Evolutionary conservation across 2,888 invertebrate species (phyloP).

Genomic region (Drosophila paucipuncta): DNA sequence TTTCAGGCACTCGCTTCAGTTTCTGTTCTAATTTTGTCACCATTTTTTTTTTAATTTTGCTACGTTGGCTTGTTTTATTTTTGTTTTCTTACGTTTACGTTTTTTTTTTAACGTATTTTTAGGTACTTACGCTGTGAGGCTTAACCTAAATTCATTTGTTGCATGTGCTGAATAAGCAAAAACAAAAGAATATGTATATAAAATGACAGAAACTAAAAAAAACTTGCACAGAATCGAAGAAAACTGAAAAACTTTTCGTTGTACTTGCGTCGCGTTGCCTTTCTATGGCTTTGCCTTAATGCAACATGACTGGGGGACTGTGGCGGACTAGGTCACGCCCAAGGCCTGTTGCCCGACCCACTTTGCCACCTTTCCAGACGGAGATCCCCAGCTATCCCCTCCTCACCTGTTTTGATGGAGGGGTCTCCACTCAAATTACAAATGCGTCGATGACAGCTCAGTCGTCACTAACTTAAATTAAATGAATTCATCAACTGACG

Average conservation of each 20-base stretch:
- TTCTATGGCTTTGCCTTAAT: constrained; percentile 74
- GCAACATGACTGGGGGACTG: constrained; percentile 50
- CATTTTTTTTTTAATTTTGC: constrained; percentile 43
- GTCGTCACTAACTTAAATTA: constrained; percentile 66
- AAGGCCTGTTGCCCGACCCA: constrained; percentile 62
- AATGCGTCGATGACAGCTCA: constrained; percentile 76
- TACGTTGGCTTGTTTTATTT: constrained; percentile 65
- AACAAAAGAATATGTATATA: constrained; percentile 23
- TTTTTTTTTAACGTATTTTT: constrained; percentile 52
- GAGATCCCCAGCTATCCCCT: constrained; percentile 7
- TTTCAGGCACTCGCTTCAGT: constrained; percentile 54
- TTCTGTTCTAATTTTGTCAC: constrained; percentile 75
- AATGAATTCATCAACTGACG: constrained; percentile 66
- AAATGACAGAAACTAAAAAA: constrained; percentile 9
- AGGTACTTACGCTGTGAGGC: constrained; percentile 70
- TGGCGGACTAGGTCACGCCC: constrained; percentile 68
- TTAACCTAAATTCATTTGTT: constrained; percentile 82
- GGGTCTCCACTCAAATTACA: constrained; percentile 61
- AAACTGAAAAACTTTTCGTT: constrained; percentile 37
- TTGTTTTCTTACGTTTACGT: constrained; percentile 36
- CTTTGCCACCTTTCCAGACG: constrained; percentile 32
- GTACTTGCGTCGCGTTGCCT: constrained; percentile 46
- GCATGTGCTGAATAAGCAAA: constrained; percentile 82
- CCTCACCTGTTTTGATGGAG: constrained; percentile 12
- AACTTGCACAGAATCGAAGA: constrained; percentile 54